Conservation (phyloP, 2,888 invertebrate species). For the Unio delphinus region DNA sequence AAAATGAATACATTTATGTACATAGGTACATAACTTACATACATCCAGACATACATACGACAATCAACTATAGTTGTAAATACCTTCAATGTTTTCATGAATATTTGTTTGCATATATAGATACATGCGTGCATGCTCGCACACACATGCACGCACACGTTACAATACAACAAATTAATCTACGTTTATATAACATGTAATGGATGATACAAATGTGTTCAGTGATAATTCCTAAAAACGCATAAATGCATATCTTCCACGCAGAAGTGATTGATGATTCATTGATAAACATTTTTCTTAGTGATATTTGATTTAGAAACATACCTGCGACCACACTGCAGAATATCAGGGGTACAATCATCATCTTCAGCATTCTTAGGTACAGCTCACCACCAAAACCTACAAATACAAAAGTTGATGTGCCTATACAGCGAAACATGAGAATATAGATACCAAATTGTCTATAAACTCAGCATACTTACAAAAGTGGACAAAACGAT, state of each 20-base stretch:
- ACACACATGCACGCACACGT: too few relatives aligned
- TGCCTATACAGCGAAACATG: too few relatives aligned
- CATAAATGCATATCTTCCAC: background rate
- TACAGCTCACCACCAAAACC: conserved; percentile 62
- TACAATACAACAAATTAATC: too few relatives aligned
- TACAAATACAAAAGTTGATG: conserved; percentile 19
- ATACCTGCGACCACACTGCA: conserved; percentile 56
- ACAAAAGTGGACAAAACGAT: too few relatives aligned
- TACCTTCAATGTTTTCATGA: too few relatives aligned
- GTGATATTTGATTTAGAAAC: background rate
- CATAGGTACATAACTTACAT: background rate
- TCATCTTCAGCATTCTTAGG: conserved; percentile 55
- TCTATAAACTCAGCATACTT: too few relatives aligned
- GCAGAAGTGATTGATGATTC: background rate
- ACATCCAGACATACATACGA: background rate
- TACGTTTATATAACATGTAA: too few relatives aligned
- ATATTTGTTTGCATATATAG: too few relatives aligned
- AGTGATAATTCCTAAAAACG: background rate
- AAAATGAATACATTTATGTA: background rate
- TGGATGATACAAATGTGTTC: background rate
- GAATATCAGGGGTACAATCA: conserved; percentile 57
- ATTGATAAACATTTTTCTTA: background rate
- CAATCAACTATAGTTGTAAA: background rate
- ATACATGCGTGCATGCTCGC: too few relatives aligned
- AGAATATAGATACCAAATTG: too few relatives aligned